Base-by-base conservation (phyloP, 1,140 invertebrate species). In the Heliconius nattereri region DNA sequence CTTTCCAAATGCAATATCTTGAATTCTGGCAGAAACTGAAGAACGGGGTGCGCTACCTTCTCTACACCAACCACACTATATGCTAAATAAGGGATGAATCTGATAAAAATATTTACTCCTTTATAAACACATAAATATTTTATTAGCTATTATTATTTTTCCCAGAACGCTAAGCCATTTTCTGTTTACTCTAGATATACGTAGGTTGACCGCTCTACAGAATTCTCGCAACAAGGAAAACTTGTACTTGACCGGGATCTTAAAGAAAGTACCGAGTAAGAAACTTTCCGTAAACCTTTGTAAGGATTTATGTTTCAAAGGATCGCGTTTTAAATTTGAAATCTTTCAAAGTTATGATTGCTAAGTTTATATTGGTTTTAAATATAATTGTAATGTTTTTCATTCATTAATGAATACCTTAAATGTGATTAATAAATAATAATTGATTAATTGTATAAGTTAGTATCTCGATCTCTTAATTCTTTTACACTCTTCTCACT, bases 201-300 rank as follows among this genome's bases (percentile, higher is more conserved):
- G n/a, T 60, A 60, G 57, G n/a, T 60, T n/a, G 35, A 71, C 70
- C 35, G 35, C 70, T 71, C 26, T 49, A 73, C n/a, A 73, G 37
- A 73, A 73, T 37, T 37, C 72, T 73, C 20, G 57, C 54, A 75
- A 76, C 73, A 79, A 79, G 66, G 66, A 66, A 52, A 79, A 73
- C 72, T 52, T 70, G 78, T 74, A 79, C 78, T 79, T 79, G 78
- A 79, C 78, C 78, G 78, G 78, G 54, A 75, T 79, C 49, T 54
- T 72, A 75, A 32, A 60, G 57, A 60, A 60, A 70, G 57, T 66
- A 76, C 75, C 40, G 60, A 76, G 35, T 76, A 79, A 79, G 78
- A 54, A 79, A 75, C 73, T 79, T 79, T 72, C 60, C 73, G 73
- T 75, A 73, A 60, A 60, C 54, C 54, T 71, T 60, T 60, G 54